Evolutionary conservation across 2,797 vertebrate genomes (phyloP).

Genomic region (Erithacus rubecula): DNA sequence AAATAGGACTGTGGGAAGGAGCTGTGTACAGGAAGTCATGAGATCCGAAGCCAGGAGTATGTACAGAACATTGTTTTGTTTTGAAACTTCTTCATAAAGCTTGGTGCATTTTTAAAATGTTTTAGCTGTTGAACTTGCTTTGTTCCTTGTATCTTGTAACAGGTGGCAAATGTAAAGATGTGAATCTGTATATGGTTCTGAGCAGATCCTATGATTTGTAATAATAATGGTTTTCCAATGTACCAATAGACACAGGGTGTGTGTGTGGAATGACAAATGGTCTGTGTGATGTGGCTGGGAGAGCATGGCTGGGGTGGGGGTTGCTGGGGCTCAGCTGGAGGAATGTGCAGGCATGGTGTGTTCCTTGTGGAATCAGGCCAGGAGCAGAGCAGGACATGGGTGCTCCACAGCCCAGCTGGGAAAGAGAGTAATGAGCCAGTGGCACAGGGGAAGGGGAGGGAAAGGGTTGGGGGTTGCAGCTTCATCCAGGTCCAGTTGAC

Average conservation of each 20-base stretch:
- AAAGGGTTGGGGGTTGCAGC: not conserved
- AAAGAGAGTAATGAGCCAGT: not conserved
- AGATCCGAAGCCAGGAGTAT: slow-evolving; percentile 75
- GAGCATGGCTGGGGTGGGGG: not conserved
- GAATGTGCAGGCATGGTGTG: not conserved
- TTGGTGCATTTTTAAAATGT: slow-evolving; percentile 82
- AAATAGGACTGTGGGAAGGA: slow-evolving; percentile 82
- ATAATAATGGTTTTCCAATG: slow-evolving; percentile 71
- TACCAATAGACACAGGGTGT: slow-evolving; percentile 61
- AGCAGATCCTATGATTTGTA: slow-evolving; percentile 73
- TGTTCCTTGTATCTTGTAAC: slow-evolving; percentile 77
- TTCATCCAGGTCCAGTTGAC: not conserved
- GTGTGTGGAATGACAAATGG: not conserved
- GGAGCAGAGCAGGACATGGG: not conserved
- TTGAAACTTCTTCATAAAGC: slow-evolving; percentile 80
- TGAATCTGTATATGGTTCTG: slow-evolving; percentile 78
- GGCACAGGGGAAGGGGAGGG: not conserved
- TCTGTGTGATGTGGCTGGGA: not conserved
- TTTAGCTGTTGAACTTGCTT: slow-evolving; percentile 78
- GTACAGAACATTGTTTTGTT: slow-evolving; percentile 83
- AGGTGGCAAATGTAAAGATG: slow-evolving; percentile 76
- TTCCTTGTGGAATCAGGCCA: not conserved
- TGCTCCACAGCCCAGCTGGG: not conserved
- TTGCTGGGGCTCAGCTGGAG: not conserved
- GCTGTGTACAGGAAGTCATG: slow-evolving; percentile 77